Base-by-base conservation (phyloP, 2,888 invertebrate species). In the Dilophus febrilis region DNA sequence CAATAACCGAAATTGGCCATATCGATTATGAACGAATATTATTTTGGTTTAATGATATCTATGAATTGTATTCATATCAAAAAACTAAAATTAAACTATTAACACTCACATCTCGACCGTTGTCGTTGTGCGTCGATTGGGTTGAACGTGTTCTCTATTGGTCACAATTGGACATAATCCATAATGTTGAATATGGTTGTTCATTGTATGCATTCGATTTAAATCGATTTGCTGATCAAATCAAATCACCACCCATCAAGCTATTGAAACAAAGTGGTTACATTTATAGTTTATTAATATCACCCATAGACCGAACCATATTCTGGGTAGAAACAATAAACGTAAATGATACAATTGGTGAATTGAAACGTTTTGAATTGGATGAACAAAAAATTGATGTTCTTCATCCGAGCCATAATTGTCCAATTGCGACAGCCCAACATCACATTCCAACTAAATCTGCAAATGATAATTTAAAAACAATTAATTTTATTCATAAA, bases 71-170 rank as follows among this genome's bases (percentile, higher is more conserved):
- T 17, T 35, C 35, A 8, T 35, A 22, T 13, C 53, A 54, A 0
- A 56, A 53, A 1, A 28, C 32, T 27, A 59, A 64, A 3, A 63
- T 64, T 0, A 73, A 73, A 53, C 63, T 78, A 28, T 58, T 69
- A 1, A 64, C 69, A 11, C 55, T 77, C 42, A 66, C 68, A 27
- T 68, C 68, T n/a, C 68, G 69, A 26, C 72, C 71, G 0, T 57
- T 71, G 10, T 76, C 81, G 43, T 60, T 92, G 19, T 74, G 82
- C 2, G 68, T 87, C 1, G 91, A 94, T 60, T 94, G 92, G 92
- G 72, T 92, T 33, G 75, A 81, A 37, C 70, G 88, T 37, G 74
- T 77, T 35, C 64, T 92, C 6, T 92, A 85, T 56, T 88, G 86
- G 76, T 70, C 79, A 0, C 86, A 86, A 58, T 53, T 68, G 16